Evolutionary conservation across 2,888 invertebrate species (phyloP), one percentile per base, ranked within the genome.

Genomic region (Lumbricus terrestris): DNA sequence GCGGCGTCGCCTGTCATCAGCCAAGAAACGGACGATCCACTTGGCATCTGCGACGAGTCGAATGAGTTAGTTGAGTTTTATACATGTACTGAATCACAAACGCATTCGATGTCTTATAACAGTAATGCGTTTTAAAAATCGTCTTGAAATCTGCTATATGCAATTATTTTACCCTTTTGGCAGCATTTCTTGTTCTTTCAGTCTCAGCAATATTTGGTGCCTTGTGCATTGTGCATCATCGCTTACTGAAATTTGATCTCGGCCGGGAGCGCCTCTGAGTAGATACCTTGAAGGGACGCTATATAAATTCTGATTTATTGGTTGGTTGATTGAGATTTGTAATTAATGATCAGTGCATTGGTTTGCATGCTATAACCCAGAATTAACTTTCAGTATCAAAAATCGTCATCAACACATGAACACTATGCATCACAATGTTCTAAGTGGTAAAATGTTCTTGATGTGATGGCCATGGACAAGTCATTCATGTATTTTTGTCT

Each of bases 21-120:
- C 38, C 91, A 93, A n/a, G 93, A 93, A 34, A 93, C 94, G 90
- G 95, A 98, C 93, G 98, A 99, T 95, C 98, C 98, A 0, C 95
- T 99, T 6, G 98, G 98, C 0, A 96, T 99, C 11, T 98, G 98
- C 23, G 98, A 98, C 88, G 98, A 98, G 94, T 98, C 97, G 90
- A 97, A 97, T 95, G 98, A 97, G 96, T 47, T 23, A 88, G 83
- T 82, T 69, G 20, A 23, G 18, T 69, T 85, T 34, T 18, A 85
- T 35, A 11, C 29, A 33, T n/a, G n/a, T n/a, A n/a, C n/a, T 88
- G 38, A 29, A 29, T 35, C 42, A 16, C 35, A 69, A 69, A n/a
- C 40, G 6, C 33, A 29, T 89, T 15, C 85, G 38, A 29, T 34
- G 69, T 69, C 18, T 47, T 69, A 11, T 69, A n/a, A 69, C 16